These are phyloP conservation scores for Coelopa pilipes DNA, from an alignment of 2,888 invertebrate species.

Conservation along the genomic window DNA sequence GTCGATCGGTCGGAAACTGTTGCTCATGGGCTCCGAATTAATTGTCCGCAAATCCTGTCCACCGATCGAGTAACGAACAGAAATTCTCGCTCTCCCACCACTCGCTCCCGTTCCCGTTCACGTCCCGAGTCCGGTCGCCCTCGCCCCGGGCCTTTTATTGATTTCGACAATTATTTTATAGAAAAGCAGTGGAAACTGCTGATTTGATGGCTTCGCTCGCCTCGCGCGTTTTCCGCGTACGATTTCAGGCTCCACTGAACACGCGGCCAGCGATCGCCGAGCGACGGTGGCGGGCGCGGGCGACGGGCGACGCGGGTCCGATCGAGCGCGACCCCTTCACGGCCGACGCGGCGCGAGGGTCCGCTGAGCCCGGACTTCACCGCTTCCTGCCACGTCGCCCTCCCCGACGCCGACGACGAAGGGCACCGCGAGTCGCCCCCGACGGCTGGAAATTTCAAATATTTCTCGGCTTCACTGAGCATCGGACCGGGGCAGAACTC, in stretches of 20 bases:
- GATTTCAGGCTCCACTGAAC: conserved; percentile 31
- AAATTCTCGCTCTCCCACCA: no score
- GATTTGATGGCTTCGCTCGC: conserved; percentile 8
- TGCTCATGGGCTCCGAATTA: conserved; percentile 53
- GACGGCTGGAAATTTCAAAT: neutral
- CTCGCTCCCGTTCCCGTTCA: no score
- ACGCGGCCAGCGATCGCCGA: neutral
- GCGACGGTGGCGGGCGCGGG: no score
- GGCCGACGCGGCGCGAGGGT: no score
- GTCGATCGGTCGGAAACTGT: conserved; percentile 15
- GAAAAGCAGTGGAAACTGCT: conserved; percentile 19
- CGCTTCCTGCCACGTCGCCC: conserved; percentile 10
- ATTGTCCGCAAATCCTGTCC: conserved; percentile 66
- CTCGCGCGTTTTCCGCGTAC: conserved; percentile 9
- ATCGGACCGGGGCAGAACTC: neutral
- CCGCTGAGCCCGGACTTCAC: neutral
- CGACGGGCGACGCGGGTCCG: neutral
- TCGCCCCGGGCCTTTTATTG: neutral
- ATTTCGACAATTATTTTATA: neutral
- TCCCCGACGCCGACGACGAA: no score
- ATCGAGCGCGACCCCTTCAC: neutral
- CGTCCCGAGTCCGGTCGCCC: no score
- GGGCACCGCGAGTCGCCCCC: neutral
- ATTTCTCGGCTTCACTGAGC: conserved; percentile 10
- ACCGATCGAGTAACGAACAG: neutral